Conservation (phyloP, 1,140 invertebrate genomes). For the Pseudobourletiella spinata region DNA sequence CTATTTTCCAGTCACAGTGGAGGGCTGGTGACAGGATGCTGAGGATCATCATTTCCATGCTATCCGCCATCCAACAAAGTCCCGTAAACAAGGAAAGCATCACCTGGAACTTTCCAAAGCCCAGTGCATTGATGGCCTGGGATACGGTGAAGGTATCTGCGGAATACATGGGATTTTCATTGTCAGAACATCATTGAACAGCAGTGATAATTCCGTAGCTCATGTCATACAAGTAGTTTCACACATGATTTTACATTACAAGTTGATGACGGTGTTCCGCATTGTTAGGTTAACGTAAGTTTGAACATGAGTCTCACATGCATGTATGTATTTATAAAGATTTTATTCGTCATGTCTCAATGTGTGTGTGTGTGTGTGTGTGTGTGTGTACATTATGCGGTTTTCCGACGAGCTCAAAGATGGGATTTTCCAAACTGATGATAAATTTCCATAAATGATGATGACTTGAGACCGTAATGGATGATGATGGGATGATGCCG, state of each 20-base stretch:
- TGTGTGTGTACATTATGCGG: too few species aligned
- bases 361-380: too few species aligned
- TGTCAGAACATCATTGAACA: background rate
- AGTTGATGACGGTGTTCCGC: too few species aligned
- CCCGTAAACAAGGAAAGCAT: constrained; percentile 77
- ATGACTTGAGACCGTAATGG: too few species aligned
- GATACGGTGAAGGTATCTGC: constrained; percentile 5
- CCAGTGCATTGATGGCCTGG: constrained; percentile 74
- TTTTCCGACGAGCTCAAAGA: too few species aligned
- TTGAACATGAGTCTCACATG: background rate
- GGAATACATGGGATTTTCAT: background rate
- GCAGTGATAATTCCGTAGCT: background rate
- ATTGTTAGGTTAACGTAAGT: too few species aligned
- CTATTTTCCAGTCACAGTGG: constrained; percentile 87
- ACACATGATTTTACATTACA: too few species aligned
- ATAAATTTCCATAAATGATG: too few species aligned
- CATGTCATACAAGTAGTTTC: too few species aligned
- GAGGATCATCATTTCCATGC: constrained; percentile 97
- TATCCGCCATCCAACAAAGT: constrained; percentile 92
- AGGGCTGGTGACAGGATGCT: constrained; percentile 85
- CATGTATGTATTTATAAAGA: background rate
- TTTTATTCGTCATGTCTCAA: too few species aligned
- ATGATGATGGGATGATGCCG: too few species aligned
- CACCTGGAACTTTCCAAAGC: constrained; percentile 93
- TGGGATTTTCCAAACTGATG: too few species aligned